These are phyloP conservation scores for Eueremaeus valkanovi DNA, from an alignment of 2,888 invertebrate species.

Conservation along the genomic window DNA sequence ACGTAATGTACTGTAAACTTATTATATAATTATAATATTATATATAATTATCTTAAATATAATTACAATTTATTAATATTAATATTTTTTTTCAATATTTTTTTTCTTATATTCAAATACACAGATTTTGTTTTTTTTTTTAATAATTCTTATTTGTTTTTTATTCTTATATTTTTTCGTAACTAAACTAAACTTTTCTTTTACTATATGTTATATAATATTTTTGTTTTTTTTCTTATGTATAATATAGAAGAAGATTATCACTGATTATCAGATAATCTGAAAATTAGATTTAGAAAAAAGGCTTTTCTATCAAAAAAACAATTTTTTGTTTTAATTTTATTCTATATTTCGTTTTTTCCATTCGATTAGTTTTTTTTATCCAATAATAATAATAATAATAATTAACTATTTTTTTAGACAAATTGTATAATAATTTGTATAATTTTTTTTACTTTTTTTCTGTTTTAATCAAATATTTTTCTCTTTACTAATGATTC, in stretches of 20 bases:
- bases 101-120: constrained; percentile 7
- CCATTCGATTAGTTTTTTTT: too few relatives aligned
- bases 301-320: neutral
- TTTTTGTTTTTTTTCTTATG: neutral
- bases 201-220: neutral
- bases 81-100: neutral
- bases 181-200: neutral
- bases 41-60: neutral
- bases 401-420: neutral
- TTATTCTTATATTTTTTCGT: neutral
- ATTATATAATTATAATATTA: neutral
- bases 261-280: constrained; percentile 33
- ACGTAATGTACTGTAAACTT: constrained; percentile 18
- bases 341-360: neutral
- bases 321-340: neutral
- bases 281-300: neutral
- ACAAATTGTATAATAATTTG: too few relatives aligned
- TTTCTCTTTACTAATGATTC: too few relatives aligned
- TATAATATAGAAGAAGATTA: constrained; percentile 18
- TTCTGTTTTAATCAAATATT: neutral
- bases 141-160: too few relatives aligned
- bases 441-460: neutral
- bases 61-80: neutral
- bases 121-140: neutral
- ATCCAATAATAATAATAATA: too few relatives aligned